A percentile compares a stretch with the other conserved stretches of the same genome.
These are phyloP conservation scores for Drosophila ficusphila DNA, from an alignment of 1,140 invertebrate species.

Conservation along the genomic window DNA sequence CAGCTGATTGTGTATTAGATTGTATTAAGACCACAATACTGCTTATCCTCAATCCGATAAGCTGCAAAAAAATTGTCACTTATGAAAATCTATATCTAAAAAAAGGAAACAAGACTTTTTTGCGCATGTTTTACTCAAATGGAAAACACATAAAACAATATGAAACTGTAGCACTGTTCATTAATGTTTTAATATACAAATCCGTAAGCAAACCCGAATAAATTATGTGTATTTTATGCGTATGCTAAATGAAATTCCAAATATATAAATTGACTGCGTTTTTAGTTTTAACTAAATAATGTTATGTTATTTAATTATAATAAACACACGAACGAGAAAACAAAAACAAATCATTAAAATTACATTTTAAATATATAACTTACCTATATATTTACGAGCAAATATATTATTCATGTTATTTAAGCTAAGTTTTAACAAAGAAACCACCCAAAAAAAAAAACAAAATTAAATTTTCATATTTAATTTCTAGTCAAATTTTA, in stretches of 20 bases:
- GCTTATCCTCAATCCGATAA: conserved; percentile 34
- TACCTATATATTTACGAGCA: conserved; percentile 7
- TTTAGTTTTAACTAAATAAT: conserved; percentile 77
- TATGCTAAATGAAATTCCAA: conserved; percentile 71
- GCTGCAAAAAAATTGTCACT: conserved; percentile 25
- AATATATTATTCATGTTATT: conserved; percentile 49
- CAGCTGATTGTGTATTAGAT: conserved; percentile 52
- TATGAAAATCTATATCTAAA: conserved; percentile 13
- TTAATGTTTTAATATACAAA: conserved; percentile 30
- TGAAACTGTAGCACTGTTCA: conserved; percentile 42
- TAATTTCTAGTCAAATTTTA: conserved; percentile 77
- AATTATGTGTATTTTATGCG: conserved; percentile 43
- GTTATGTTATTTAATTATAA: conserved; percentile 80
- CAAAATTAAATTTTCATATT: conserved; percentile 56
- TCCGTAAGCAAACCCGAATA: conserved; percentile 24
- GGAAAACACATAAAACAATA: conserved; percentile 14
- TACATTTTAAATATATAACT: conserved; percentile 42
- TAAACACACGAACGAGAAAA: conserved; percentile 21
- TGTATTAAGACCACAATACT: conserved; percentile 38
- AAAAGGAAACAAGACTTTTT: conserved; percentile 53
- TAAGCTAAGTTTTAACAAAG: conserved; percentile 47
- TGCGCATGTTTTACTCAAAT: conserved; percentile 36
- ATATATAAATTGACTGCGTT: conserved; percentile 77
- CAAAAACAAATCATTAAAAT: conserved; percentile 44
- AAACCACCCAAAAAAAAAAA: conserved; percentile 25